Conservation (phyloP, 2,797 vertebrate genomes). For the Parauchenoglanis ngamensis region DNA sequence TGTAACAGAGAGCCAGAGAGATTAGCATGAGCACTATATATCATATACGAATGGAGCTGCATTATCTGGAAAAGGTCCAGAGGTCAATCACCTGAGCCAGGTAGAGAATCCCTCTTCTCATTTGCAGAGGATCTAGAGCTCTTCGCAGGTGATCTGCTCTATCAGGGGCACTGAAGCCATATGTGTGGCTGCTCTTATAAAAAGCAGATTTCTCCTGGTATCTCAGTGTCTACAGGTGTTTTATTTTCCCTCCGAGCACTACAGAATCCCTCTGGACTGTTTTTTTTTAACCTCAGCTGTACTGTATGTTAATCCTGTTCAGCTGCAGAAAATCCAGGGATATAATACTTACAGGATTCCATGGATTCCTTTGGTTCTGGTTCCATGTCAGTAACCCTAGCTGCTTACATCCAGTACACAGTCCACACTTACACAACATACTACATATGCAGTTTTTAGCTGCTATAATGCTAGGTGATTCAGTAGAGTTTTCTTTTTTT, state of each 20-base stretch:
- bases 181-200: background rate
- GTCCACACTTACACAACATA: background rate
- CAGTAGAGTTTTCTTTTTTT: background rate
- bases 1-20: background rate
- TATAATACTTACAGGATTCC: constrained; percentile 2
- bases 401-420: background rate
- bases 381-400: background rate
- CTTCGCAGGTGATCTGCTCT: background rate
- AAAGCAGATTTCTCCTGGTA: no score
- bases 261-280: background rate
- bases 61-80: background rate
- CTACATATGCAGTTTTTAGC: background rate
- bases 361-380: background rate
- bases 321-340: background rate
- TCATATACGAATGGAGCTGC: background rate
- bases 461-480: background rate
- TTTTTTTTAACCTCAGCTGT: background rate
- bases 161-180: background rate
- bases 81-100: background rate
- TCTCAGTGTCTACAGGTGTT: background rate
- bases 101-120: background rate
- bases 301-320: background rate
- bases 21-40: background rate
- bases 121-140: background rate
- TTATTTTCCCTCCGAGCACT: background rate